Base-by-base conservation (phyloP, 2,888 invertebrate species). In the Troides oblongomaculatus region DNA sequence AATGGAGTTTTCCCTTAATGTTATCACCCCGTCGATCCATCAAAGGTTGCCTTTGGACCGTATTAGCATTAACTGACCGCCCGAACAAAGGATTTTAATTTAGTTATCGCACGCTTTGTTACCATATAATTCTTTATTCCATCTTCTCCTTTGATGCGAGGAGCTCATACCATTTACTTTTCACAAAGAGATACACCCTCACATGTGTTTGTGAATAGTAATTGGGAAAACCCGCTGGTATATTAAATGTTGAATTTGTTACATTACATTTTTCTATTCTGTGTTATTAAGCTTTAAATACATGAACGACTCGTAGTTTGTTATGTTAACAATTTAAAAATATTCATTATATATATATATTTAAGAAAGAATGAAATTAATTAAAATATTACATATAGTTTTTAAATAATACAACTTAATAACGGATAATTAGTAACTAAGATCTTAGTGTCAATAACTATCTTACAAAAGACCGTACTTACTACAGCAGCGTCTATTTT, bases 31-130 rank as follows among this genome's bases (percentile, higher is more conserved):
- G 74, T 80, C 86, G 83, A 88, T 90, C 87, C 89, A 85, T 90
- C 89, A 89, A 84, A 82, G 79, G 81, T 77, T 77, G 75, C 76
- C 75, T 70, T 70, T 71, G 71, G 74, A 77, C 78, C 77, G 76
- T 79, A 81, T 81, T 78, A 78, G 77, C 81, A 80, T 81, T 79
- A 79, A 75, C 78, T 77, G 79, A 77, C 79, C 82, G 75, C 74
- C 77, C 73, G 75, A 79, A 90, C 88, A 90, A 91, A 87, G 84
- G 86, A 83, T 84, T 88, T 88, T 88, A 88, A 90, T 88, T 86
- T 85, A 83, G 83, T 87, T 87, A 88, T 86, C 85, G 81, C 75
- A 76, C 73, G 80, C 86, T 89, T 89, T 89, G 90, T 88, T 85
- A 84, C 79, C 74, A 74, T 76, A 74, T 81, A 80, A 84, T 83